Percentiles rank a stretch among this genome's conserved stretches.
phyloP scores from a whole-genome alignment of 2,113 vertebrate species.

The Canis aureus region DNA sequence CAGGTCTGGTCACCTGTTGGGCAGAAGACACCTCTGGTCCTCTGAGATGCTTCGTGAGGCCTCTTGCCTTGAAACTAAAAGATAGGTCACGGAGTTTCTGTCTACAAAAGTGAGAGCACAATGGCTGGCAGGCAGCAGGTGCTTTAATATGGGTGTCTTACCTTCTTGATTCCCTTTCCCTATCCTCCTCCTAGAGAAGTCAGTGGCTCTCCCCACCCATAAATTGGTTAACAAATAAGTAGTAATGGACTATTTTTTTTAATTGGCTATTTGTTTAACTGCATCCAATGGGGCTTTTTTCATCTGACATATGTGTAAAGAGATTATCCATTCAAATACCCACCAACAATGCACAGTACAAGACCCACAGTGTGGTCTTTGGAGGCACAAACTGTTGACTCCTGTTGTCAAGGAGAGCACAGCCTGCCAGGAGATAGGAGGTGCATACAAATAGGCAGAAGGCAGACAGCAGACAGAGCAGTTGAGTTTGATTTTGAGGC shows the following conservation, averaged over 20 bases:
- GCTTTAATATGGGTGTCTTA: not conserved
- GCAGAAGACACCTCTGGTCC: not conserved
- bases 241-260: not conserved
- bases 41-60: not conserved
- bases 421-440: not conserved
- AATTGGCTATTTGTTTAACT: not conserved
- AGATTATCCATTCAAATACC: not conserved
- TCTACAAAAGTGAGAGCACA: not conserved
- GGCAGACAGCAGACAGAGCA: too few species aligned
- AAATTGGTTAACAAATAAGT: not conserved
- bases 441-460: not conserved
- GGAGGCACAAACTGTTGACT: not conserved
- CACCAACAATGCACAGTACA: not conserved
- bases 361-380: not conserved
- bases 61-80: not conserved
- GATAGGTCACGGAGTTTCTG: not conserved
- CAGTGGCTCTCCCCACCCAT: not conserved
- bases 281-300: not conserved
- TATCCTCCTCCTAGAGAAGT: not conserved
- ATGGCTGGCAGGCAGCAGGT: accelerated
- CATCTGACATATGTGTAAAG: not conserved
- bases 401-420: not conserved
- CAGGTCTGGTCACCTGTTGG: not conserved
- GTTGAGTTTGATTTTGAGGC: not conserved
- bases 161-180: not conserved